Percentiles rank a stretch among this genome's conserved stretches.
Conservation (phyloP, 2,888 invertebrate species). For the Scaptomyza cyrtandrae region DNA sequence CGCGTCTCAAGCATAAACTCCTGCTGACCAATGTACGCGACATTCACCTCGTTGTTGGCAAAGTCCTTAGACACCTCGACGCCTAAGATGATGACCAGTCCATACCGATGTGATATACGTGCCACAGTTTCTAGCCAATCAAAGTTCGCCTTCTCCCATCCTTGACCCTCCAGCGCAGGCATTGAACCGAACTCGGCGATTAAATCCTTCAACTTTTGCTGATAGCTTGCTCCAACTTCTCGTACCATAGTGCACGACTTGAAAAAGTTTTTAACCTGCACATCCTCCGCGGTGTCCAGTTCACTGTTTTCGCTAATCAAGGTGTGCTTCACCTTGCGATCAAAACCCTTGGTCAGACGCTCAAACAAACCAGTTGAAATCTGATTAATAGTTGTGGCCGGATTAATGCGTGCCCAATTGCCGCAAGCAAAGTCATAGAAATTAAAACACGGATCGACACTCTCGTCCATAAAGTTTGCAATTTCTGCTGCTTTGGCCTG, state of each 20-base stretch:
- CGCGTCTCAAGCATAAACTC: slow-evolving; percentile 58
- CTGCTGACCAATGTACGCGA: slow-evolving; percentile 65
- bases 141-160: slow-evolving; percentile 73
- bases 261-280: slow-evolving; percentile 78
- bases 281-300: slow-evolving; percentile 66
- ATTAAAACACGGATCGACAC: slow-evolving; percentile 75
- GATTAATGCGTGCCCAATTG: slow-evolving; percentile 71
- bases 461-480: slow-evolving; percentile 70
- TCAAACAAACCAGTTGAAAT: slow-evolving; percentile 76
- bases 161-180: slow-evolving; percentile 66
- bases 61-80: slow-evolving; percentile 60
- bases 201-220: slow-evolving; percentile 51
- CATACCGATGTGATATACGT: slow-evolving; percentile 64
- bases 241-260: slow-evolving; percentile 69
- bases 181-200: slow-evolving; percentile 77
- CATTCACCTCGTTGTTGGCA: slow-evolving; percentile 59
- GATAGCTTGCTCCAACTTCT: slow-evolving; percentile 39
- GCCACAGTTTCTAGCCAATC: slow-evolving; percentile 76
- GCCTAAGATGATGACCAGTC: slow-evolving; percentile 60
- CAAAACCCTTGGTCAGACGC: slow-evolving; percentile 60
- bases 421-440: slow-evolving; percentile 83
- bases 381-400: slow-evolving; percentile 51
- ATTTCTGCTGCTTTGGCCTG: slow-evolving; percentile 74
- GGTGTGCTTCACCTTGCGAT: slow-evolving; percentile 64
- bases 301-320: slow-evolving; percentile 42